Conservation (phyloP, 2,113 vertebrate species). For the Psittacus erithacus region DNA sequence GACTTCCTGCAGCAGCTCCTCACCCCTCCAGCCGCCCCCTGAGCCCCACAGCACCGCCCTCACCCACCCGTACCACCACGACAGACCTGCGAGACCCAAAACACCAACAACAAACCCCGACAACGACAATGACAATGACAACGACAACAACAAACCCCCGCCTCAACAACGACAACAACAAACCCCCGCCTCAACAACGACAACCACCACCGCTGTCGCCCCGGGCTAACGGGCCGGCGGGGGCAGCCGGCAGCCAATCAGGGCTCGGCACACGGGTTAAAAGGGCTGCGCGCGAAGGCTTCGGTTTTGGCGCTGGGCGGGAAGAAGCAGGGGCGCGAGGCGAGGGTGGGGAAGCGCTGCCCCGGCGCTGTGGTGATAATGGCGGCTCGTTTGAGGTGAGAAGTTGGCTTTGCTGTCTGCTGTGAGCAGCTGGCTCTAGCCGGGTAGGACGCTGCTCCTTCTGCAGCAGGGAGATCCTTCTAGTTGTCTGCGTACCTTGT, state of each 20-base stretch:
- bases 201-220: no score
- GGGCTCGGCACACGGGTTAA: background rate
- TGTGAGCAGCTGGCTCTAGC: fast-evolving
- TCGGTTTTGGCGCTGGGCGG: fast-evolving
- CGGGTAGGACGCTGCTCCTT: fast-evolving
- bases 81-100: fast-evolving
- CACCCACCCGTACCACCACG: fast-evolving
- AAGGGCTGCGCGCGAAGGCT: background rate
- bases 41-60: fast-evolving
- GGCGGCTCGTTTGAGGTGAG: fast-evolving
- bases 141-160: no score
- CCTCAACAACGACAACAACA: no score
- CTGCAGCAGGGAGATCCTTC: no score
- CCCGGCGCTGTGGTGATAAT: fast-evolving
- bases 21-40: fast-evolving
- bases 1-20: no score
- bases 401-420: fast-evolving
- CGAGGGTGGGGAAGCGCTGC: fast-evolving
- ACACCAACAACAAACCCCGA: no score
- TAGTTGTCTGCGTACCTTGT: no score
- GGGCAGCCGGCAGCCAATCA: background rate
- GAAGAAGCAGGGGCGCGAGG: background rate
- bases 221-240: fast-evolving
- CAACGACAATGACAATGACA: no score
- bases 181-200: no score